These are phyloP conservation scores for Coelopa frigida DNA, from an alignment of 1,140 invertebrate genomes.

Conservation along the genomic window DNA sequence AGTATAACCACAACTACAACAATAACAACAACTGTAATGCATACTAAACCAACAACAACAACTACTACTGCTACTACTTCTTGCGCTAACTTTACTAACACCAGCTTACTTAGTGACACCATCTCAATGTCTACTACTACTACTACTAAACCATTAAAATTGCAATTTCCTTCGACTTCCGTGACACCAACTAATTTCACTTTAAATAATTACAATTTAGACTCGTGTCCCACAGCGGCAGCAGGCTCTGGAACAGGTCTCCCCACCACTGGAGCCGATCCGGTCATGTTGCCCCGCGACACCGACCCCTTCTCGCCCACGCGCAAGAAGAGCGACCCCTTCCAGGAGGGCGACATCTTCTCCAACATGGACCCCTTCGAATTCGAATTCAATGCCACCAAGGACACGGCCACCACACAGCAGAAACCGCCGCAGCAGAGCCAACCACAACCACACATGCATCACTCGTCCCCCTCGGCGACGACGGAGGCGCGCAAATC, in stretches of 20 bases:
- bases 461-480: neutral
- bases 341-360: conserved; percentile 55
- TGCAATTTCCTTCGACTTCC: conserved; percentile 7
- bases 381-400: conserved; percentile 43
- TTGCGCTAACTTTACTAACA: conserved; percentile 28
- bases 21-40: neutral
- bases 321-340: conserved; percentile 53
- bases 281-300: conserved; percentile 38
- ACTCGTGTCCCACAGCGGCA: conserved; percentile 13
- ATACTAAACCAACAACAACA: conserved; percentile 10
- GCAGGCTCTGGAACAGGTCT: conserved; percentile 11
- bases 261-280: conserved; percentile 22
- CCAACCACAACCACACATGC: neutral
- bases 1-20: neutral
- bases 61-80: conserved; percentile 27
- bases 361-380: conserved; percentile 56
- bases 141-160: conserved; percentile 6
- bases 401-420: conserved; percentile 1
- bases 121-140: conserved; percentile 18
- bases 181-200: neutral
- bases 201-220: conserved; percentile 40
- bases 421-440: neutral
- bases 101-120: conserved; percentile 18
- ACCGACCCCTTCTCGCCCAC: conserved; percentile 43
- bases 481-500: neutral